Percentiles rank a stretch among this genome's conserved stretches.
These are phyloP conservation scores for Apis mellifera DNA, from an alignment of 1,140 invertebrate genomes.

Conservation along the genomic window Amel_HAv3.1 CM009938.2:2469001-2469500, in stretches of 20 bases:
- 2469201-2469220: too few species aligned
- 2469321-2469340: conserved; percentile 88
- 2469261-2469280: conserved; percentile 87
- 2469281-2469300: conserved; percentile 89
- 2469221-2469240: conserved; percentile 67
- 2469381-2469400: conserved; percentile 91
- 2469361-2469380: conserved; percentile 88
- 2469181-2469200: background rate
- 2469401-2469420: conserved; percentile 88
- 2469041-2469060: too few species aligned
- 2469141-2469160: too few species aligned
- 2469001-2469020: too few species aligned
- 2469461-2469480: conserved; percentile 61
- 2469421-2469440: conserved; percentile 87
- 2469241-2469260: conserved; percentile 87
- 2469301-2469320: conserved; percentile 91
- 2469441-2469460: conserved; percentile 83
- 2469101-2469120: too few species aligned
- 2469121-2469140: too few species aligned
- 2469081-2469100: too few species aligned
- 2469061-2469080: too few species aligned
- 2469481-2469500: conserved; percentile 58
- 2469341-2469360: conserved; percentile 88
- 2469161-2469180: background rate
- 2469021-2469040: too few species aligned